phyloP scores from a whole-genome alignment of 2,888 invertebrate species.

The Clivina fossor region DNA sequence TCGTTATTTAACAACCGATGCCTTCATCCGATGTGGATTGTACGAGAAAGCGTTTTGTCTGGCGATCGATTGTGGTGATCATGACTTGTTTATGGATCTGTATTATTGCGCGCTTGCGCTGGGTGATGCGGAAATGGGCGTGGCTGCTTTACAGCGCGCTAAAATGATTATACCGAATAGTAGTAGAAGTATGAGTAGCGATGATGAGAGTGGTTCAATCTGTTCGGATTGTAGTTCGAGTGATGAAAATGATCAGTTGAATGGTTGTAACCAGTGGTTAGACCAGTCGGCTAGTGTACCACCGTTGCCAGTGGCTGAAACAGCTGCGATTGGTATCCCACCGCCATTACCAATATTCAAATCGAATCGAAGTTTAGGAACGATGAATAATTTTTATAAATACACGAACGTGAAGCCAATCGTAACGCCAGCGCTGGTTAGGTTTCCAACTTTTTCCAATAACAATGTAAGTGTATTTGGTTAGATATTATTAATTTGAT shows the following conservation, averaged over 20 bases:
- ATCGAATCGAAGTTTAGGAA: not conserved
- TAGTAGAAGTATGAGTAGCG: slow-evolving; percentile 51
- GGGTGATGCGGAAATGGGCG: slow-evolving; percentile 64
- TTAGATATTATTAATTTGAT: too few species aligned
- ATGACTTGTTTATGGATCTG: slow-evolving; percentile 85
- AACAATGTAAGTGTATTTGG: too few species aligned
- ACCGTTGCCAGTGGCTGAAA: slow-evolving; percentile 36
- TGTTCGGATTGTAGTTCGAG: too few species aligned
- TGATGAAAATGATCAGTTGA: slow-evolving; percentile 1
- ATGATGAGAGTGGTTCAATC: too few species aligned
- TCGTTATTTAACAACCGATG: slow-evolving; percentile 63
- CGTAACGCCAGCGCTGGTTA: too few species aligned
- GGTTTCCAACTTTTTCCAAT: too few species aligned
- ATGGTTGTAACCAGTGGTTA: slow-evolving; percentile 19
- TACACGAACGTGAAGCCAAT: too few species aligned
- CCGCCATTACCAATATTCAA: slow-evolving; percentile 30
- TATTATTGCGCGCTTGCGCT: slow-evolving; percentile 70
- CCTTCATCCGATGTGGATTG: slow-evolving; percentile 72
- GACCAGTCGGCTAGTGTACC: slow-evolving; percentile 25
- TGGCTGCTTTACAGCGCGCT: slow-evolving; percentile 71
- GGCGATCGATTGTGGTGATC: slow-evolving; percentile 82
- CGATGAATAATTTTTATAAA: too few species aligned
- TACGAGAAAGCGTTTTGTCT: slow-evolving; percentile 82
- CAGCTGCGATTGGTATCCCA: slow-evolving; percentile 13
- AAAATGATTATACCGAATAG: slow-evolving; percentile 52